Evolutionary conservation across 2,113 vertebrate genomes (phyloP).

Genomic region (Ameiurus melas): DNA sequence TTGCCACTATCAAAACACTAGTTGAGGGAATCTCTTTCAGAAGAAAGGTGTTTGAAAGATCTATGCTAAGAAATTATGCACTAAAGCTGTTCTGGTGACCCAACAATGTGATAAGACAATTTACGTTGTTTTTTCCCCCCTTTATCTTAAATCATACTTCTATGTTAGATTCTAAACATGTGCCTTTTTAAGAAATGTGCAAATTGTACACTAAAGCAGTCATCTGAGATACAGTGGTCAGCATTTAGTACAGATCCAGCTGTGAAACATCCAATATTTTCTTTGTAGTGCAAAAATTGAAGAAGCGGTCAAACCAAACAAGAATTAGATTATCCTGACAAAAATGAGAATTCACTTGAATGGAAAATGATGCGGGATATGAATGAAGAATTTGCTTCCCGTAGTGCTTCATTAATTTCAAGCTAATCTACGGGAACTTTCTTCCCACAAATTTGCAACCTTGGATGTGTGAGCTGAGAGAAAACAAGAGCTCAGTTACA

Average conservation of each 20-base stretch:
- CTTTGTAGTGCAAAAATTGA: background rate
- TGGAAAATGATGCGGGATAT: background rate
- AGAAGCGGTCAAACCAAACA: constrained; percentile 11
- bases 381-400: background rate
- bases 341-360: background rate
- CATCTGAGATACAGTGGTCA: background rate
- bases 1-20: background rate
- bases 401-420: background rate
- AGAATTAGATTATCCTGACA: background rate
- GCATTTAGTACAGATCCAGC: background rate
- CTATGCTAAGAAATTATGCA: background rate
- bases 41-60: background rate
- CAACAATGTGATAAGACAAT: background rate
- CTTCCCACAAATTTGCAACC: background rate
- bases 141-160: background rate
- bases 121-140: no score
- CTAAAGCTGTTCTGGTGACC: background rate
- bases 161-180: background rate
- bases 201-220: background rate
- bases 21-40: background rate
- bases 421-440: background rate
- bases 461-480: background rate
- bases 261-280: background rate
- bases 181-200: background rate
- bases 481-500: background rate